Evolutionary conservation across 1,140 invertebrate species (phyloP), one percentile per base, ranked within the genome.

Genomic region (Amyelois transitella): DNA sequence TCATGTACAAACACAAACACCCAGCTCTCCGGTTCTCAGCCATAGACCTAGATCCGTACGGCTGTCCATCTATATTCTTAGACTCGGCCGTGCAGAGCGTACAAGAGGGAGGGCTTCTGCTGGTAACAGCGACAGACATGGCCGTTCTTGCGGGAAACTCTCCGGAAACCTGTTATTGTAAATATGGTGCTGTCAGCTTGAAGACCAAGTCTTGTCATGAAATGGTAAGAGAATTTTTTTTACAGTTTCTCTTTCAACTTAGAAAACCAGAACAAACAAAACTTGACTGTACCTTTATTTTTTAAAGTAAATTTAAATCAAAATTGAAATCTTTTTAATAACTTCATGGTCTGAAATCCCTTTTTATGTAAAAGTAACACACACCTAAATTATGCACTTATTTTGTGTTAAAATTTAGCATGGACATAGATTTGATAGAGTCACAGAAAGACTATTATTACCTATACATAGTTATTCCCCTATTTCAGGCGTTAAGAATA

Each of bases 111-210:
- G 95, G 95, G 0, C 69, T 96, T 7, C 84, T 99, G n/a, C 91
- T 99, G 60, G 93, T 99, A 0, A 99, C 99, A 0, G 98, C 97
- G 18, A 99, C 99, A 0, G 99, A 99, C 82, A 97, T 98, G 95
- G 98, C 97, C 1, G 94, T 99, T 8, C 86, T 99, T 44, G 98
- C 97, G 66, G 99, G 99, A 0, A 99, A 99, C 90, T 92, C 94
- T 2, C 94, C 96, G 0, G 98, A 99, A 86, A 96, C 97, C 0
- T 99, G 97, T 81, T 96, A 94, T 74, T 91, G 93, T 0, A 99
- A 99, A 90, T 99, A 99, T 87, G 98, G 98, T 2, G 92, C 97
- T 6, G 90, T 98, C 53, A 96, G 98, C 1, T 77, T 99, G 6
- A 94, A 93, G 69, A 93, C 92, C 12, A 96, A 95, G 76, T 92